Percentiles rank a stretch among this genome's conserved stretches.
Conservation (phyloP, 2,113 vertebrate genomes). For the Syrrhaptes paradoxus region DNA sequence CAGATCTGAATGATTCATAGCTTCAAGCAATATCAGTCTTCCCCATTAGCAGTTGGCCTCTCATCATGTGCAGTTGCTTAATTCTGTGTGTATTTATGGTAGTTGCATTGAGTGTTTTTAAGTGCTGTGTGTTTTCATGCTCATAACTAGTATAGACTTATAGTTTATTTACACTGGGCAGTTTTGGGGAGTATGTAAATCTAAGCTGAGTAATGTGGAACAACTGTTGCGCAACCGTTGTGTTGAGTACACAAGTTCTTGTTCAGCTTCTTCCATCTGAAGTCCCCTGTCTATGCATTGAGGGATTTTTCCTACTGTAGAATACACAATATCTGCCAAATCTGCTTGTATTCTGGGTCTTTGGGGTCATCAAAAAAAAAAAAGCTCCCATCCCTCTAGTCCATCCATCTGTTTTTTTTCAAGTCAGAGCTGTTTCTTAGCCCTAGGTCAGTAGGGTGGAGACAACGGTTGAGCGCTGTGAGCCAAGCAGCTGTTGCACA, state of each 20-base stretch:
- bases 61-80: background rate
- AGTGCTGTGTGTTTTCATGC: background rate
- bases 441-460: background rate
- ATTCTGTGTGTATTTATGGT: background rate
- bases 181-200: background rate
- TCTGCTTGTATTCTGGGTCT: background rate
- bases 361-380: background rate
- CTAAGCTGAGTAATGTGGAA: background rate
- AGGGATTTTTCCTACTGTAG: background rate
- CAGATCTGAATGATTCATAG: background rate
- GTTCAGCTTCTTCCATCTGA: background rate
- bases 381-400: background rate
- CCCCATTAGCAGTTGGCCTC: background rate
- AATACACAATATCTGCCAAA: background rate
- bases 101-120: background rate
- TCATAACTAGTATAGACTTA: background rate
- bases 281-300: background rate
- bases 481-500: background rate
- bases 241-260: background rate
- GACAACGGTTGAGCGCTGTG: rapidly evolving
- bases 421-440: background rate
- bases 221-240: background rate
- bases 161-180: background rate
- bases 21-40: background rate
- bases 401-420: background rate